These are phyloP conservation scores for Drosophila subobscura DNA, from an alignment of 1,140 invertebrate species.

Conservation along the genomic window DNA sequence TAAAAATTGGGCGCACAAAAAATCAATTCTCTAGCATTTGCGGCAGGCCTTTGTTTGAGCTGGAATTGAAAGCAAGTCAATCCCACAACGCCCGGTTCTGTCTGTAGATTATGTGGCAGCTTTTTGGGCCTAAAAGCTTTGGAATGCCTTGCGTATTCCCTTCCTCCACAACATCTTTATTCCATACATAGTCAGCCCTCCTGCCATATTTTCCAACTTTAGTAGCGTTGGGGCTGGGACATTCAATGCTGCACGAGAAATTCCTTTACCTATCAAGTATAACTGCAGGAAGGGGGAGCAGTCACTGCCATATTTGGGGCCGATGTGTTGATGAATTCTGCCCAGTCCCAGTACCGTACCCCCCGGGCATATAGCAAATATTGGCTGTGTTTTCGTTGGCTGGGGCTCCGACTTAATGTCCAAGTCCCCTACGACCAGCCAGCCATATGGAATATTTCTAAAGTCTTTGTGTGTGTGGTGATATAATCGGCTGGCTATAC, in stretches of 20 bases:
- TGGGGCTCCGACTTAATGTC: conserved; percentile 56
- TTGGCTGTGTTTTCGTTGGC: conserved; percentile 52
- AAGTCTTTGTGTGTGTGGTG: conserved; percentile 34
- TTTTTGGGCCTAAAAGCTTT: conserved; percentile 65
- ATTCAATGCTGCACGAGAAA: conserved; percentile 51
- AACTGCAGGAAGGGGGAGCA: background rate
- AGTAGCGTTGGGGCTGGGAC: conserved; percentile 35
- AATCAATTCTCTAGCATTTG: conserved; percentile 56
- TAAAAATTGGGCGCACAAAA: conserved; percentile 44
- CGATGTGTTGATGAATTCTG: conserved; percentile 45
- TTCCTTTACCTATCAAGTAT: conserved; percentile 38
- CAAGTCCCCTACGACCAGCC: conserved; percentile 45
- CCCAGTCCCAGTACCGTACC: conserved; percentile 1
- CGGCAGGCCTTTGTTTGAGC: conserved; percentile 29
- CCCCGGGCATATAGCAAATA: conserved; percentile 48
- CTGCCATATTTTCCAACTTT: conserved; percentile 52
- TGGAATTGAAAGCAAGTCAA: conserved; percentile 3
- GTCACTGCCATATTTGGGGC: background rate
- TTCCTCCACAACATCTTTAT: conserved; percentile 55
- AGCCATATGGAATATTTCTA: conserved; percentile 69
- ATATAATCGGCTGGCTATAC: conserved; percentile 17
- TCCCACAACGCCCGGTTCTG: background rate
- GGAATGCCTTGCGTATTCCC: conserved; percentile 49
- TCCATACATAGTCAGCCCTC: conserved; percentile 6
- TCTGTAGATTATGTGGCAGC: conserved; percentile 60